These are phyloP conservation scores for Arremon brunneinucha DNA, from an alignment of 2,797 vertebrate genomes.

Conservation along the genomic window DNA sequence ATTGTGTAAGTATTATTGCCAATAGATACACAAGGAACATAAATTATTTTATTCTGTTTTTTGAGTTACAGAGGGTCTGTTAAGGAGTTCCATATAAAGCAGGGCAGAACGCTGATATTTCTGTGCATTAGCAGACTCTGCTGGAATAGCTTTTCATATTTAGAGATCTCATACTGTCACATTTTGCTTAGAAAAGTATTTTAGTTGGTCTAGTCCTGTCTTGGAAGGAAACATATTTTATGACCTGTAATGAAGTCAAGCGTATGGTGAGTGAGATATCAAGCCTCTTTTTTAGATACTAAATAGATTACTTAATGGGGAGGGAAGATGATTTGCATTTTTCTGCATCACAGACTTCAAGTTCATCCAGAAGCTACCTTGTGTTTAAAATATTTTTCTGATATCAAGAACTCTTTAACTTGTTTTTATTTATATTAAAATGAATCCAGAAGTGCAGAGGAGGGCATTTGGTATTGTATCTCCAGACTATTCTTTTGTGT, in stretches of 20 bases:
- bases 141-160: background rate
- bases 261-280: background rate
- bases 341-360: background rate
- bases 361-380: background rate
- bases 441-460: background rate
- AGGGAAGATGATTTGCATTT: background rate
- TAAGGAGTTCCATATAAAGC: conserved; percentile 38
- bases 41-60: conserved; percentile 52
- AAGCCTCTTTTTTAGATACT: background rate
- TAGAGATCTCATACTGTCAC: background rate
- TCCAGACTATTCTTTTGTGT: background rate
- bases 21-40: conserved; percentile 58
- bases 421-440: background rate
- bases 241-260: background rate
- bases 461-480: background rate
- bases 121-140: background rate
- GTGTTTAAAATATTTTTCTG: background rate
- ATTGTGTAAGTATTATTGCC: conserved; percentile 69
- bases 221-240: background rate
- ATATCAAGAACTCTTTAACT: background rate
- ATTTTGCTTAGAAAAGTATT: background rate
- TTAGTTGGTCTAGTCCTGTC: background rate
- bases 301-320: background rate
- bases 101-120: background rate
- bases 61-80: background rate